phyloP scores from a whole-genome alignment of 1,140 invertebrate genomes.

The Drosophila busckii region DNA sequence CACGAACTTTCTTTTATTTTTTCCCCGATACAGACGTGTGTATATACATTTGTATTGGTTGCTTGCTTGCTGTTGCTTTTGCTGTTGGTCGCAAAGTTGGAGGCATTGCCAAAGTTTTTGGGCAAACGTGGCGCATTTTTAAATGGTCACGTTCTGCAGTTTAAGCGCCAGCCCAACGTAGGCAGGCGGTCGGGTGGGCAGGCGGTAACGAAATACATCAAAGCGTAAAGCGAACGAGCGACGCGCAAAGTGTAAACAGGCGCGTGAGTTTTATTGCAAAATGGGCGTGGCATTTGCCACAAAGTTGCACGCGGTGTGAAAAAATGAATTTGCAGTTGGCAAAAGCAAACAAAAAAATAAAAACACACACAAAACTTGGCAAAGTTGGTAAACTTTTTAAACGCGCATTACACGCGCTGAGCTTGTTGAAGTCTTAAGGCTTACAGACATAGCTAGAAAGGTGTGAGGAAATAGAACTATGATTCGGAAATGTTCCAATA shows the following conservation, averaged over 20 bases:
- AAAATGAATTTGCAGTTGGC: constrained; percentile 51
- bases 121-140: constrained; percentile 72
- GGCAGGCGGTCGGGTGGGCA: background rate
- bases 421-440: constrained; percentile 56
- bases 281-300: constrained; percentile 40
- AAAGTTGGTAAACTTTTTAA: constrained; percentile 76
- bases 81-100: constrained; percentile 50
- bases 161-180: constrained; percentile 53
- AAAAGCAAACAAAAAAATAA: constrained; percentile 15
- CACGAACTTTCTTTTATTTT: constrained; percentile 42
- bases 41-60: constrained; percentile 3
- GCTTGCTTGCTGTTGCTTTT: constrained; percentile 22
- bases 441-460: constrained; percentile 18
- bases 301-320: constrained; percentile 59
- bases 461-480: too few species aligned
- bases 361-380: constrained; percentile 52
- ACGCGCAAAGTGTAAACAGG: constrained; percentile 68
- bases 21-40: too few species aligned
- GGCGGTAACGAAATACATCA: constrained; percentile 52
- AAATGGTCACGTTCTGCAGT: constrained; percentile 74
- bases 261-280: constrained; percentile 40
- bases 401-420: constrained; percentile 72
- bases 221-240: constrained; percentile 51
- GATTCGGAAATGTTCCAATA: too few species aligned
- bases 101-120: constrained; percentile 47